Base-by-base conservation (phyloP, 2,888 invertebrate species). In the Calameuta pallipes region DNA sequence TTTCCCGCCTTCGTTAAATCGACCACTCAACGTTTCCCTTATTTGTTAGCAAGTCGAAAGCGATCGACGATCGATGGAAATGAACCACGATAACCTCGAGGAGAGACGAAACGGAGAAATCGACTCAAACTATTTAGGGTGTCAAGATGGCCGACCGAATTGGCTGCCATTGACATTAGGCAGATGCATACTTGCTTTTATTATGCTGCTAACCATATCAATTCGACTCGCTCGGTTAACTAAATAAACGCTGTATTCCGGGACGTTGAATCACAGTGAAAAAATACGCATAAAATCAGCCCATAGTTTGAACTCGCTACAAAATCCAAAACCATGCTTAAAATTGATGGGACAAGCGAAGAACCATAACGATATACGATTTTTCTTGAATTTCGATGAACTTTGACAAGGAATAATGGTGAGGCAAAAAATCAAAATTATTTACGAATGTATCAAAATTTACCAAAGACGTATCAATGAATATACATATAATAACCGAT, bases 171-270 rank as follows among this genome's bases (percentile, higher is more conserved):
- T 89, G 89, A 89, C 86, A 84, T 86, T 87, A 87, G 85, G 82
- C 89, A 89, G 89, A 88, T 80, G 84, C 85, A 82, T 85, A 87
- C 86, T 83, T 86, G 84, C 85, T 83, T 84, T 85, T 85, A 83
- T 82, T 82, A 83, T 82, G 84, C 80, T 84, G 82, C 81, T 84
- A 83, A 86, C 84, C 85, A 83, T 86, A 88, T 89, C 88, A 87
- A 88, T 87, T 87, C 87, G 84, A 85, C 84, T 80, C 80, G 82
- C 78, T 79, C 79, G 82, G 83, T 83, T 86, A 84, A 81, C 82
- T 84, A 88, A 89, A 88, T 87, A 89, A 89, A 89, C 87, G 34
- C 30, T 79, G 84, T 87, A 86, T 88, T 87, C 86, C 82, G 83
- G 86, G 87, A 86, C 83, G 85, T 87, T 86, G 85, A 87, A 82